Conservation (phyloP, 2,113 vertebrate genomes). For the Mesembrinibis cayennensis region DNA sequence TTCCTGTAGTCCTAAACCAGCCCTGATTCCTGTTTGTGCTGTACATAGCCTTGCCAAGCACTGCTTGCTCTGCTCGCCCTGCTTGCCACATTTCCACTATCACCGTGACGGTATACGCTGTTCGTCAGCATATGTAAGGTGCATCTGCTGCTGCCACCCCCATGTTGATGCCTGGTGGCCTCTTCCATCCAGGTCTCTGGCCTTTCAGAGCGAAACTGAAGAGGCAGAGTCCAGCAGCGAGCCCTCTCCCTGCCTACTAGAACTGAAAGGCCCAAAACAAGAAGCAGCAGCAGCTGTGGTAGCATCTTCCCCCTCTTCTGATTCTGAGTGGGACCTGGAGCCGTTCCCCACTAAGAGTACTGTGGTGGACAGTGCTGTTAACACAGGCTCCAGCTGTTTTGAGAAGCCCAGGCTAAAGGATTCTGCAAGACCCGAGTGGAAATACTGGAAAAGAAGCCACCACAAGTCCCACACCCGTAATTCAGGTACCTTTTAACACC, state of each 20-base stretch:
- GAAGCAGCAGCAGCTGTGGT: neutral
- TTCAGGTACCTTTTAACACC: conserved; percentile 71
- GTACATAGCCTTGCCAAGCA: neutral
- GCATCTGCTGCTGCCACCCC: conserved; percentile 47
- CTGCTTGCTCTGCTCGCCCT: neutral
- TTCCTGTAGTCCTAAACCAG: neutral
- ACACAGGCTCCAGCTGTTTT: conserved; percentile 38
- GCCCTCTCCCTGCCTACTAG: conserved; percentile 2
- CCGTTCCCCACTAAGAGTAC: neutral
- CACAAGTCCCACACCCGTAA: conserved; percentile 66
- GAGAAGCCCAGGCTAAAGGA: conserved; percentile 16
- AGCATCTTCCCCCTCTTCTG: conserved; percentile 20
- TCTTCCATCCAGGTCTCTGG: neutral
- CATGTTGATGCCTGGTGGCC: conserved; percentile 51
- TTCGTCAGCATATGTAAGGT: neutral
- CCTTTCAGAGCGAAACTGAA: neutral
- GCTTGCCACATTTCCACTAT: neutral
- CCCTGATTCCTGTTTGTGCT: neutral
- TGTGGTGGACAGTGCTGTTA: conserved; percentile 52
- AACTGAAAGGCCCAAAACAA: conserved; percentile 30
- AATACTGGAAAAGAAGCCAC: conserved; percentile 80
- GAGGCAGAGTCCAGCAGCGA: conserved; percentile 7
- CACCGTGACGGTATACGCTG: conserved; percentile 4
- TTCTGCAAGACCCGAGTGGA: conserved; percentile 69
- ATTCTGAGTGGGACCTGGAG: conserved; percentile 31